Evolutionary conservation across 2,888 invertebrate species (phyloP), one percentile per base, ranked within the genome.

Genomic region (Tiphia femorata): DNA sequence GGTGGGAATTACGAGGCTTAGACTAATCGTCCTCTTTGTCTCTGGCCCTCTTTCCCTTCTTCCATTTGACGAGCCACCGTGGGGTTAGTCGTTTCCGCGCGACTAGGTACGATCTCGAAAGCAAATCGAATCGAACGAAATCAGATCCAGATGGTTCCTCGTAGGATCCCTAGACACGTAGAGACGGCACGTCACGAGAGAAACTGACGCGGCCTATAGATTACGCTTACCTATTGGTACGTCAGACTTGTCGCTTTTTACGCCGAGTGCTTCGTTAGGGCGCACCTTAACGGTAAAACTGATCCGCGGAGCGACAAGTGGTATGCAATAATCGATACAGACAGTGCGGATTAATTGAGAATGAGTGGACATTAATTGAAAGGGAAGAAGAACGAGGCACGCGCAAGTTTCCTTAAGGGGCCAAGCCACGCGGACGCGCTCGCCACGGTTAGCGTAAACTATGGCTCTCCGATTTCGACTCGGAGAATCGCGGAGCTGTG

Each of bases 311-410:
- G 65, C 67, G 67, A 72, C 72, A 73, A 64, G 61, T 66, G 58
- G 67, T 64, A 63, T 70, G 67, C 70, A 75, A 75, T 78, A 78
- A 77, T 78, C 77, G 75, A 70, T 74, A 72, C 68, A 65, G 74
- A 76, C 75, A 71, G 70, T 58, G 67, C 72, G 67, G 75, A 76
- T 79, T 78, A 79, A 78, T 79, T 78, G 76, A 74, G 72, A 73
- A 76, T 72, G 74, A 72, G 71, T 70, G 70, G 67, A 71, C 76
- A 78, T 79, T 78, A 78, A 79, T 77, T 75, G 75, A 75, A 73
- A 75, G 70, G 60, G 63, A 66, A 67, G 62, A 71, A 71, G 70
- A 70, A 67, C 59, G 60, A 64, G 62, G 57, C 65, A 67, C 62
- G 57, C 61, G 63, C 74, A 74, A 67, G 75, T 73, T 74, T 74